A percentile compares a stretch with the other conserved stretches of the same genome.
Evolutionary conservation across 2,888 invertebrate species (phyloP).

Genomic region (Noctua comes): DNA sequence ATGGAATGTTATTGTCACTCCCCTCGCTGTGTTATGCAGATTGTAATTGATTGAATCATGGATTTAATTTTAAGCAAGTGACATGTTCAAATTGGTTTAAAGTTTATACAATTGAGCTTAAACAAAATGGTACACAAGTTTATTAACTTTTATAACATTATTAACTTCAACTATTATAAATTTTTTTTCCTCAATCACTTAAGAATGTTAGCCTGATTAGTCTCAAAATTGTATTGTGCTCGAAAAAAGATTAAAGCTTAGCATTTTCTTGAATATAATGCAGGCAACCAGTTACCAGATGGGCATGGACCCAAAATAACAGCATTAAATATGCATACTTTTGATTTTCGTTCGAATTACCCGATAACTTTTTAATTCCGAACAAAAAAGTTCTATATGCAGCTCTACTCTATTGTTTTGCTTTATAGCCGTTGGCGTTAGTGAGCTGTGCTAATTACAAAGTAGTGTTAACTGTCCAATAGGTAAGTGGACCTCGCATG

Average conservation of each 20-base stretch:
- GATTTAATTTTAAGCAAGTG: slow-evolving; percentile 18
- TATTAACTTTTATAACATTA: background rate
- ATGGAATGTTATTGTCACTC: slow-evolving; percentile 51
- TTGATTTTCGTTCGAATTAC: background rate
- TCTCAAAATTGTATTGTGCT: background rate
- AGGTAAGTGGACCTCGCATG: slow-evolving; percentile 16
- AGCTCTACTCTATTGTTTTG: slow-evolving; percentile 6
- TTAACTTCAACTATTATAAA: background rate
- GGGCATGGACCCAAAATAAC: background rate
- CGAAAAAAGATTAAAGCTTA: background rate
- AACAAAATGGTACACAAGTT: background rate
- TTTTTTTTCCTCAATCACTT: background rate
- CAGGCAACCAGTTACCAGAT: too few species aligned
- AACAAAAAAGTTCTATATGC: background rate
- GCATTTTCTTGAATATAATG: background rate
- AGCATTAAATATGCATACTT: background rate
- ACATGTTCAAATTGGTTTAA: background rate
- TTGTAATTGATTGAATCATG: slow-evolving; percentile 32
- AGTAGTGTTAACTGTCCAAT: slow-evolving; percentile 33
- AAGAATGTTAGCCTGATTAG: background rate
- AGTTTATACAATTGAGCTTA: background rate
- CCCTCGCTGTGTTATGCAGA: slow-evolving; percentile 21
- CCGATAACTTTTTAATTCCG: background rate
- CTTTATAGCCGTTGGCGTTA: slow-evolving; percentile 15
- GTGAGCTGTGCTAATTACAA: slow-evolving; percentile 40